phyloP scores from a whole-genome alignment of 2,797 vertebrate genomes.

The Catamblyrhynchus diadema region DNA sequence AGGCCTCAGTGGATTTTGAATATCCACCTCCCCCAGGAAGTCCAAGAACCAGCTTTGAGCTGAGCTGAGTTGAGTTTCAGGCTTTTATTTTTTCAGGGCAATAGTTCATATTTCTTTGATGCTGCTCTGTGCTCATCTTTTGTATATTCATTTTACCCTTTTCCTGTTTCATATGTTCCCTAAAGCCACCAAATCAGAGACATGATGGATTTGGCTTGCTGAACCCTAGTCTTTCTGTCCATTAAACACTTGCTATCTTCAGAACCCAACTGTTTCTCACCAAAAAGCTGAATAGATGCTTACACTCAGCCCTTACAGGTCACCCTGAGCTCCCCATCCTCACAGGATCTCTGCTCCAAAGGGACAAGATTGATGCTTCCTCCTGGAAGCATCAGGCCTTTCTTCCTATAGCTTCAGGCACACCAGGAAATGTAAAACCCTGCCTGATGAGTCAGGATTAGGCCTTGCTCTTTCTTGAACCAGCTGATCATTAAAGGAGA shows the following conservation, averaged over 20 bases:
- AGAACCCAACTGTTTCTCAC: not conserved
- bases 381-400: not conserved
- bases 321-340: not conserved
- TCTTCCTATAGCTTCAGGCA: not conserved
- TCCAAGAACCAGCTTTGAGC: not conserved
- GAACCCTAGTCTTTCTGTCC: not conserved
- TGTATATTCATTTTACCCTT: not conserved
- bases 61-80: not conserved
- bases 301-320: rapidly evolving
- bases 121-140: not conserved
- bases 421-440: not conserved
- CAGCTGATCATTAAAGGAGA: not conserved
- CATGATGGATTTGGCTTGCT: not conserved
- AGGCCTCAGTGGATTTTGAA: not conserved
- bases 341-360: not conserved
- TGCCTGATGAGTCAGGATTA: not conserved
- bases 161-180: not conserved
- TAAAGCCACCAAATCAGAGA: not conserved
- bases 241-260: not conserved
- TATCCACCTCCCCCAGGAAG: no score
- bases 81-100: not conserved
- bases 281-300: not conserved
- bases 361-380: rapidly evolving
- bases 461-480: not conserved
- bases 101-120: not conserved